A percentile compares a stretch with the other conserved stretches of the same genome.
These are phyloP conservation scores for Acanthurus tractus DNA, from an alignment of 2,797 vertebrate species.

Conservation along the genomic window DNA sequence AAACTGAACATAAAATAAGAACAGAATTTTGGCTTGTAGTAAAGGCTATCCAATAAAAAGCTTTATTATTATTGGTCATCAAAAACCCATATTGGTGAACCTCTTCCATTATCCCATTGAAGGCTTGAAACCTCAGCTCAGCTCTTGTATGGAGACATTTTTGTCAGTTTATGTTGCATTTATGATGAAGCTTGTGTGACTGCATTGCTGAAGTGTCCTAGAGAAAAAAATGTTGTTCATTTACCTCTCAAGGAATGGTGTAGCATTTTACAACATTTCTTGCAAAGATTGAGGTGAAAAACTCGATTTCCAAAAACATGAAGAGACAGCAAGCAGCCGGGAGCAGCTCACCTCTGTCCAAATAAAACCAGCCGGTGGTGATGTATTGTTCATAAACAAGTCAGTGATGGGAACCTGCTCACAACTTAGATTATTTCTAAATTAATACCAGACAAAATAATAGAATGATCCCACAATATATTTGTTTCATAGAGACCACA, in stretches of 20 bases:
- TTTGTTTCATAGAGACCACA: too few species aligned
- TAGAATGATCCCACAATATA: too few species aligned
- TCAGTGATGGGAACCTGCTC: too few species aligned
- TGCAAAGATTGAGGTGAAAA: too few species aligned
- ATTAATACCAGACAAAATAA: too few species aligned
- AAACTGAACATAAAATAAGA: constrained; percentile 4
- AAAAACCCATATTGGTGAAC: constrained; percentile 14
- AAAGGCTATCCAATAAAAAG: constrained; percentile 17
- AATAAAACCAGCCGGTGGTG: background rate
- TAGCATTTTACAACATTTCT: background rate
- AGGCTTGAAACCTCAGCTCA: constrained; percentile 24
- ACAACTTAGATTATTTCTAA: too few species aligned
- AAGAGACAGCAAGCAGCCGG: too few species aligned
- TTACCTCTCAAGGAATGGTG: background rate
- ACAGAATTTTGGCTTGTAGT: constrained; percentile 18
- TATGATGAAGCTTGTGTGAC: constrained; percentile 6
- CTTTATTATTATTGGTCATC: constrained; percentile 25
- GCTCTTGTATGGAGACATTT: background rate
- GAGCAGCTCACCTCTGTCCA: background rate
- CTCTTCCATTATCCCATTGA: constrained; percentile 1
- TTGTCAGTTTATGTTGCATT: background rate
- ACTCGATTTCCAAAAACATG: too few species aligned
- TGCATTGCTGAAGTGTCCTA: constrained; percentile 2
- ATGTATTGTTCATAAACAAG: too few species aligned
- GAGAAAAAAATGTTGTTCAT: background rate